Evolutionary conservation across 2,888 invertebrate species (phyloP).

Genomic region (Diplolepis rosae): DNA sequence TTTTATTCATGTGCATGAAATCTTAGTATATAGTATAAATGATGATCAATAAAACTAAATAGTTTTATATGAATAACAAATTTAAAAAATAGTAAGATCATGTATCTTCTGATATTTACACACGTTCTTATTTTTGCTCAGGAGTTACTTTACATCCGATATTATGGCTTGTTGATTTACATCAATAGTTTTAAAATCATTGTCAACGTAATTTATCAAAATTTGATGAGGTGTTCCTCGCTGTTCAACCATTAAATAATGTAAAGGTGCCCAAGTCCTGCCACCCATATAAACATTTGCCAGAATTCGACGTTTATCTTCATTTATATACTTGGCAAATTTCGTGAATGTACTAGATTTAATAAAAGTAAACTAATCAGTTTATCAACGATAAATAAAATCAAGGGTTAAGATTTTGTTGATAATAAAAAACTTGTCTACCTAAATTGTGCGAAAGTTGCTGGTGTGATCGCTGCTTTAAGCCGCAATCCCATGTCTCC

Average conservation of each 20-base stretch:
- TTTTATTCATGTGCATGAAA: too few relatives aligned
- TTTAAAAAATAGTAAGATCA: too few relatives aligned
- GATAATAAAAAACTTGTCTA: background rate
- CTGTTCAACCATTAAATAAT: slow-evolving; percentile 51
- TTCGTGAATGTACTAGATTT: slow-evolving; percentile 50
- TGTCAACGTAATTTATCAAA: slow-evolving; percentile 54
- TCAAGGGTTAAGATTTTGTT: background rate
- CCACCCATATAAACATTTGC: slow-evolving; percentile 41
- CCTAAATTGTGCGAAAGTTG: slow-evolving; percentile 55
- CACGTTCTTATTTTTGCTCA: background rate
- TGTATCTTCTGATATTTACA: too few relatives aligned
- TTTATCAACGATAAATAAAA: background rate
- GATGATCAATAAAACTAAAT: too few relatives aligned
- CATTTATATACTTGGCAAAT: slow-evolving; percentile 52
- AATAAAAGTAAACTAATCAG: background rate
- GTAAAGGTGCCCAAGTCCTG: slow-evolving; percentile 55
- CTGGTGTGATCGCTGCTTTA: slow-evolving; percentile 45
- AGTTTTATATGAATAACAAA: too few relatives aligned
- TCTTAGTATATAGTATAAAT: too few relatives aligned
- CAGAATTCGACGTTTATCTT: slow-evolving; percentile 50
- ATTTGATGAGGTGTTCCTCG: slow-evolving; percentile 45
- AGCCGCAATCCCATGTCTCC: slow-evolving; percentile 54
- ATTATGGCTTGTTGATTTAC: background rate
- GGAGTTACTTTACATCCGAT: background rate
- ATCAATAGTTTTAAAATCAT: slow-evolving; percentile 43